Evolutionary conservation across 2,113 vertebrate species (phyloP).

Genomic region (Odontesthes bonariensis): DNA sequence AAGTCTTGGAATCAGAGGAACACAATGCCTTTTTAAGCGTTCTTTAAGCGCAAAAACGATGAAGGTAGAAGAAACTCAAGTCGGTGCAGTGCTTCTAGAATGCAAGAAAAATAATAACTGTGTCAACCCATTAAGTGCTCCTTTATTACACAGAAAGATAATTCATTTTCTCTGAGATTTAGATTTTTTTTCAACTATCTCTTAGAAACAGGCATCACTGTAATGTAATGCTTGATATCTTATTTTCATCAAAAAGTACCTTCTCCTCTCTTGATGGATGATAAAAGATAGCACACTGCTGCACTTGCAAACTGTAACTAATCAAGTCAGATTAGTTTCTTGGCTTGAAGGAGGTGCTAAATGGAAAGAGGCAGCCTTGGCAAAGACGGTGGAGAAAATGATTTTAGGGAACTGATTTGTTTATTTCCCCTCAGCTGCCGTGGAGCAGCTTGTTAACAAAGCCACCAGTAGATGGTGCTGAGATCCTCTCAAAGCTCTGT

Average conservation of each 20-base stretch:
- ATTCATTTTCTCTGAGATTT: not conserved
- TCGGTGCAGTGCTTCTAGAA: not conserved
- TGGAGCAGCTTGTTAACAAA: conserved; percentile 38
- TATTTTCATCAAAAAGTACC: conserved; percentile 30
- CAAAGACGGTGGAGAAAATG: conserved; percentile 61
- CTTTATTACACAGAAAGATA: not conserved
- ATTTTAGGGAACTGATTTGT: conserved; percentile 62
- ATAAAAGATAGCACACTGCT: conserved; percentile 54
- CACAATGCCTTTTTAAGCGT: no score
- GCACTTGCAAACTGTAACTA: conserved; percentile 67
- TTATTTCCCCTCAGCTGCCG: conserved; percentile 47
- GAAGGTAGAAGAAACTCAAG: no score
- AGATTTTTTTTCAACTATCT: conserved; percentile 2
- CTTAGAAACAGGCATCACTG: not conserved
- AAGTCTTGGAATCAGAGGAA: not conserved
- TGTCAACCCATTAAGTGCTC: not conserved
- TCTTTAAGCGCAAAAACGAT: no score
- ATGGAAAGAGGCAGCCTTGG: conserved; percentile 60
- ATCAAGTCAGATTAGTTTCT: conserved; percentile 73
- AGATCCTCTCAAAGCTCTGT: conserved; percentile 61
- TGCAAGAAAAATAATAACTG: not conserved
- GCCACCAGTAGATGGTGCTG: conserved; percentile 76
- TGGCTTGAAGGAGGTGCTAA: conserved; percentile 60
- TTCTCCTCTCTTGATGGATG: conserved; percentile 53
- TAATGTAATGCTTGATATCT: conserved; percentile 22